phyloP scores from a whole-genome alignment of 2,888 invertebrate species.

The Meta bourneti region DNA sequence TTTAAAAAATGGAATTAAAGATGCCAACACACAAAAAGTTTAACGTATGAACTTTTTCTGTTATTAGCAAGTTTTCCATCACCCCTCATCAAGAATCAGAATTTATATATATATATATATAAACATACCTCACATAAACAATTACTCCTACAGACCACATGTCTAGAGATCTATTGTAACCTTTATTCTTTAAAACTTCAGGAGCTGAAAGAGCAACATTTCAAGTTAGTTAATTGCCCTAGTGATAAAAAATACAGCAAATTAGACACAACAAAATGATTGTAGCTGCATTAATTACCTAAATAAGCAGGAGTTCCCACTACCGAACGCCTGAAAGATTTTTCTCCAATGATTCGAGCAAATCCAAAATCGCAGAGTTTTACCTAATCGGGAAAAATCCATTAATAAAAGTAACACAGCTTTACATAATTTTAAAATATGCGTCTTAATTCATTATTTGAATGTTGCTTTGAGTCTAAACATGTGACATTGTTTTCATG shows the following conservation, averaged over 20 bases:
- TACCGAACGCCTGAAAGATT: slow-evolving; percentile 97
- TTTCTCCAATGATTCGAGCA: slow-evolving; percentile 99
- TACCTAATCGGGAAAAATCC: slow-evolving; percentile 80
- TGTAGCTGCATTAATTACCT: slow-evolving; percentile 80
- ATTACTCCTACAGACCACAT: slow-evolving; percentile 99
- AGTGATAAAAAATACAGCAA: neutral
- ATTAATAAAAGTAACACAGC: neutral
- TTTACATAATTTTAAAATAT: neutral
- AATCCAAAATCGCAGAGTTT: slow-evolving; percentile 99
- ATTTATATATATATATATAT: no score
- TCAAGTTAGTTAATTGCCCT: neutral
- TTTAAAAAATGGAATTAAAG: no score
- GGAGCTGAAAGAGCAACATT: slow-evolving; percentile 86
- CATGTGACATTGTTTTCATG: no score
- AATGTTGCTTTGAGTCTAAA: no score
- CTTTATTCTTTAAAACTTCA: slow-evolving; percentile 98
- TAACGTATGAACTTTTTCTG: no score
- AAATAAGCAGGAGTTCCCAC: slow-evolving; percentile 99
- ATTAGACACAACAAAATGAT: neutral
- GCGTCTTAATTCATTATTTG: neutral
- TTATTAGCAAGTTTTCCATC: no score
- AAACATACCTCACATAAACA: slow-evolving; percentile 89
- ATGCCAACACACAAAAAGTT: no score
- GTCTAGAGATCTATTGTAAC: slow-evolving; percentile 98
- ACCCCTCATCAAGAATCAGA: no score